Conservation (phyloP, 1,140 invertebrate genomes). For the Sycobia sp. region DNA sequence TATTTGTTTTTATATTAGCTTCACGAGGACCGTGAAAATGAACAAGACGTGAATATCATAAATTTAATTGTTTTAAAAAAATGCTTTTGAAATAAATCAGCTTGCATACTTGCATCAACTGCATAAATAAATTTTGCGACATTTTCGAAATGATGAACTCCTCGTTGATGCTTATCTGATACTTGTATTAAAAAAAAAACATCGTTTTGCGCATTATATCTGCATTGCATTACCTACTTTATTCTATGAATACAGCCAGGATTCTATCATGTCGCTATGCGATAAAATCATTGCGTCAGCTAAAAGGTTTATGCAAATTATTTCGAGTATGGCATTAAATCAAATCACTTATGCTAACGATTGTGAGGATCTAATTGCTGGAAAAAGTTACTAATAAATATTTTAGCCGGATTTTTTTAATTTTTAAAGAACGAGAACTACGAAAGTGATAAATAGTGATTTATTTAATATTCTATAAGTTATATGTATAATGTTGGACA, state of each 20-base stretch:
- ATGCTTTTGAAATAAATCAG: constrained; percentile 12
- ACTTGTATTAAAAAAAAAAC: constrained; percentile 6
- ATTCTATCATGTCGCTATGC: constrained; percentile 44
- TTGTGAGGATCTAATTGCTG: too few relatives aligned
- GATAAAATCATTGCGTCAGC: constrained; percentile 40
- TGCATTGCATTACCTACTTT: constrained; percentile 43
- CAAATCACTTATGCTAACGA: too few relatives aligned
- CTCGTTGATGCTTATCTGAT: background rate
- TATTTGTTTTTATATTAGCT: background rate
- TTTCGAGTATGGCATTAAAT: background rate
- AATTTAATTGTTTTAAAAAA: background rate
- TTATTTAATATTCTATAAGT: too few relatives aligned
- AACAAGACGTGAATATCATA: background rate
- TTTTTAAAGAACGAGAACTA: too few relatives aligned
- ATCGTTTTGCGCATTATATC: constrained; percentile 39
- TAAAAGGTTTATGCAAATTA: background rate
- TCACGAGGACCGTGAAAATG: background rate
- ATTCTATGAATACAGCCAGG: constrained; percentile 45
- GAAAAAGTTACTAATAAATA: too few relatives aligned
- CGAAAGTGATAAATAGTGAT: too few relatives aligned
- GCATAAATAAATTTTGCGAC: constrained; percentile 1
- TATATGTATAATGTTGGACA: too few relatives aligned
- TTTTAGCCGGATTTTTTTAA: too few relatives aligned
- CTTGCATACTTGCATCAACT: background rate
- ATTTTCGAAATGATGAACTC: constrained; percentile 8